Conservation (phyloP, 2,888 invertebrate species). For the Andrena dorsata region DNA sequence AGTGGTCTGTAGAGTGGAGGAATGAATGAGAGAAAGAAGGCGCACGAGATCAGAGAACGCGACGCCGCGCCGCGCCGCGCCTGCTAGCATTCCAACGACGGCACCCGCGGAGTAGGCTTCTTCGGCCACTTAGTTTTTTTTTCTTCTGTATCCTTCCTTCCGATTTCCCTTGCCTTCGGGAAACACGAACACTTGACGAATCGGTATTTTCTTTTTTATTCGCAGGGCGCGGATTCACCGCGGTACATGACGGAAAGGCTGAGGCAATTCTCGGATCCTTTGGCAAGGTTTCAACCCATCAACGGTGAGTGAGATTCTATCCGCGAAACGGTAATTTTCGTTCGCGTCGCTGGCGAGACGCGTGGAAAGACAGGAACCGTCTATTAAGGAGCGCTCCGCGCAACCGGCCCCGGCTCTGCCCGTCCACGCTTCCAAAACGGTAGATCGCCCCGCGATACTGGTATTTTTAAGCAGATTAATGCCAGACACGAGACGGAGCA, state of each 20-base stretch:
- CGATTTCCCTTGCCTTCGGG: neutral
- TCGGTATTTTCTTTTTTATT: conserved; percentile 75
- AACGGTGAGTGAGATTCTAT: conserved; percentile 84
- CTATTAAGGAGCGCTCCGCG: conserved; percentile 46
- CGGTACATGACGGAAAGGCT: conserved; percentile 86
- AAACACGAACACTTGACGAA: neutral
- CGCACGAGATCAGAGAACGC: conserved; percentile 43
- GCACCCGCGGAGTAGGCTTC: neutral
- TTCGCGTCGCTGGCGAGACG: conserved; percentile 17
- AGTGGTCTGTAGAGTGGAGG: conserved; percentile 64
- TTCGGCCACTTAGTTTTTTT: neutral
- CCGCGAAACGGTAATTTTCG: conserved; percentile 42
- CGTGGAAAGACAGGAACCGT: conserved; percentile 42
- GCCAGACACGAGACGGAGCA: conserved; percentile 82
- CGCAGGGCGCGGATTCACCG: conserved; percentile 85
- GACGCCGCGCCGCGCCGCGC: conserved; percentile 12
- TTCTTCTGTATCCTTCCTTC: no score
- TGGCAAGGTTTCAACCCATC: conserved; percentile 86
- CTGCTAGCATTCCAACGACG: conserved; percentile 42
- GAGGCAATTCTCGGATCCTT: conserved; percentile 86
- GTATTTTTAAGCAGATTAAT: conserved; percentile 84
- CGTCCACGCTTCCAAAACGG: conserved; percentile 56
- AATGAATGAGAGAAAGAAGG: conserved; percentile 67
- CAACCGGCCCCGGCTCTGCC: conserved; percentile 32
- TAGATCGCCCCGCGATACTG: conserved; percentile 57